These are phyloP conservation scores for Myotis myotis DNA, from an alignment of 2,797 vertebrate genomes.

Conservation along the genomic window DNA sequence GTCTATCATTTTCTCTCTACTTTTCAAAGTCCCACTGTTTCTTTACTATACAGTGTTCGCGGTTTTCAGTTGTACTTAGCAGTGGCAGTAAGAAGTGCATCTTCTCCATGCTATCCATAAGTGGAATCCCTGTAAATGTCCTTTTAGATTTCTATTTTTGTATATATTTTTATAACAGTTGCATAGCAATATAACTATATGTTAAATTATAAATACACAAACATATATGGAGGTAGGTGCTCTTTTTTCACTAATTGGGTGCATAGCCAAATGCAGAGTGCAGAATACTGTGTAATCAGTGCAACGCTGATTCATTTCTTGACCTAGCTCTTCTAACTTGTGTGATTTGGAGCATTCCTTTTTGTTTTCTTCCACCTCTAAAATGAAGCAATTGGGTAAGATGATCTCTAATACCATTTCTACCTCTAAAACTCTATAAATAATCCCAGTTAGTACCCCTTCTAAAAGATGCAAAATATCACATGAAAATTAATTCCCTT, in stretches of 20 bases:
- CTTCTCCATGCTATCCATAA: neutral
- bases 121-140: neutral
- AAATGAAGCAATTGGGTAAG: neutral
- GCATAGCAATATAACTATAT: neutral
- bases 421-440: neutral
- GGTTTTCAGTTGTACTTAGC: neutral
- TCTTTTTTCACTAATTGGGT: neutral
- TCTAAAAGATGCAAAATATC: neutral
- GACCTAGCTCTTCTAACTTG: neutral
- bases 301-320: neutral
- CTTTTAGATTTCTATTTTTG: conserved; percentile 12
- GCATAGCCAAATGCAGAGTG: neutral
- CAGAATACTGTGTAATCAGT: neutral
- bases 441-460: neutral
- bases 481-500: neutral
- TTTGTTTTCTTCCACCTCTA: neutral
- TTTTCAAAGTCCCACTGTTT: neutral
- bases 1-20: neutral
- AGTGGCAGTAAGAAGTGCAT: neutral
- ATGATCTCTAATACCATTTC: neutral
- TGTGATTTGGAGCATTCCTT: neutral
- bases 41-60: neutral
- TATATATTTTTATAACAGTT: neutral
- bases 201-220: neutral
- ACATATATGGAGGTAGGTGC: neutral